Conservation (phyloP, 2,113 vertebrate species). For the Neopipo cinnamomea region DNA sequence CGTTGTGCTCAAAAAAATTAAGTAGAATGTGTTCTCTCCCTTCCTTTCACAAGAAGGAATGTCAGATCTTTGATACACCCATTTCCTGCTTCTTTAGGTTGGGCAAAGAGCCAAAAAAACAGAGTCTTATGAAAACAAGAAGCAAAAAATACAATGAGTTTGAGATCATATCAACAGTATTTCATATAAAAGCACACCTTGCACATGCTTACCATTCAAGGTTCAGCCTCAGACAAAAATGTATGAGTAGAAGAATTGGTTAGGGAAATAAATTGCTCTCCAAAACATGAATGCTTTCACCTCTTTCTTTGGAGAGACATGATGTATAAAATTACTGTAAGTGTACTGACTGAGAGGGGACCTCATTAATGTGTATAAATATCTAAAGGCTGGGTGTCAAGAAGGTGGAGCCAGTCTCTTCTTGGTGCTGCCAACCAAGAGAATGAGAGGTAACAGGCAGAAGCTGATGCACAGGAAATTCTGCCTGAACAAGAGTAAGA, state of each 20-base stretch:
- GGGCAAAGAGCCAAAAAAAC: background rate
- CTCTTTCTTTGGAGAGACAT: background rate
- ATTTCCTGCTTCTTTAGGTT: slow-evolving; percentile 9
- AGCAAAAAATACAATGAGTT: slow-evolving; percentile 4
- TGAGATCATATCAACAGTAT: background rate
- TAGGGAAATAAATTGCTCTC: background rate
- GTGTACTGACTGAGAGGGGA: background rate
- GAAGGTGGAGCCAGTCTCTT: background rate
- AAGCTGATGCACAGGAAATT: background rate
- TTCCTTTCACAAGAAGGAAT: slow-evolving; percentile 51
- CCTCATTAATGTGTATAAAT: background rate
- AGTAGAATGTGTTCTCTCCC: background rate
- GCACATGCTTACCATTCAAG: background rate
- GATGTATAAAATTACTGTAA: background rate
- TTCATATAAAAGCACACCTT: background rate
- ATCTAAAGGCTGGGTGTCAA: background rate
- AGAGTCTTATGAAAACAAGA: background rate
- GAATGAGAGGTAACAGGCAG: background rate
- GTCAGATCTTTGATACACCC: slow-evolving; percentile 46
- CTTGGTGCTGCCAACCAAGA: too few species aligned
- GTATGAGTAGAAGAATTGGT: background rate
- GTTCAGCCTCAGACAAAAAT: background rate
- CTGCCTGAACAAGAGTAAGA: background rate
- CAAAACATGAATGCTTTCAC: background rate
- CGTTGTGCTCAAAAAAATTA: background rate